phyloP scores from a whole-genome alignment of 2,113 vertebrate species.

The Gymnogyps californianus region DNA sequence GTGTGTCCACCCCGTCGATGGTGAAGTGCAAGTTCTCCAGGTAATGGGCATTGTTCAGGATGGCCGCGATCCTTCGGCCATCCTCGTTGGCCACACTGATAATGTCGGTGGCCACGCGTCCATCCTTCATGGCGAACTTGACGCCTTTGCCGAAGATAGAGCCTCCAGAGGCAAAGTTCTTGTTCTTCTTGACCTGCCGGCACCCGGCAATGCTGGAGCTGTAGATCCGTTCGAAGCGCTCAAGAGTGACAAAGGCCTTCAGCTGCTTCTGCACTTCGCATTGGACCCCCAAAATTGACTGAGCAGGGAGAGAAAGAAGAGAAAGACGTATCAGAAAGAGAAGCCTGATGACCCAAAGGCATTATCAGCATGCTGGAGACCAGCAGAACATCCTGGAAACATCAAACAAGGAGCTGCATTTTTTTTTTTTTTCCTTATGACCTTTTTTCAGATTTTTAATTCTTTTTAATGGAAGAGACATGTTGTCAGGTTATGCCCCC shows the following conservation, averaged over 20 bases:
- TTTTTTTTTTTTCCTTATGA: not conserved
- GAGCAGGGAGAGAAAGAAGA: not conserved
- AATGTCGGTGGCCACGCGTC: constrained; percentile 90
- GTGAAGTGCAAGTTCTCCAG: constrained; percentile 93
- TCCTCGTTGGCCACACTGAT: constrained; percentile 95
- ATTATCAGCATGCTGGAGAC: not conserved
- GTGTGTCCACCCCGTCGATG: constrained; percentile 86
- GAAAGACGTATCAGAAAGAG: not conserved
- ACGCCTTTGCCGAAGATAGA: constrained; percentile 94
- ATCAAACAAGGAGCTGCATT: not conserved
- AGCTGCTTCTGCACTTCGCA: constrained; percentile 98
- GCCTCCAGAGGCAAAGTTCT: constrained; percentile 83
- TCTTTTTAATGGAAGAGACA: not conserved
- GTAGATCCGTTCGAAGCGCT: constrained; percentile 91
- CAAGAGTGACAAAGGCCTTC: constrained; percentile 93
- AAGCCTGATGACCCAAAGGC: not conserved
- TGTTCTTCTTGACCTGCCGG: constrained; percentile 75
- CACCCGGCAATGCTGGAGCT: constrained; percentile 86
- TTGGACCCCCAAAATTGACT: constrained; percentile 94
- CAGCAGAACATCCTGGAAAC: not conserved
- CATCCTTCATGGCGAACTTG: constrained; percentile 90
- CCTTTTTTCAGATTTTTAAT: not conserved
- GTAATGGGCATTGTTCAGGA: constrained; percentile 90
- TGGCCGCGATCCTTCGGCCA: constrained; percentile 86
- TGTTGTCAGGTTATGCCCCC: not conserved